Percentiles rank a stretch among this genome's conserved stretches.
Conservation (phyloP, 2,888 invertebrate species). For the Palloptera scutellata region DNA sequence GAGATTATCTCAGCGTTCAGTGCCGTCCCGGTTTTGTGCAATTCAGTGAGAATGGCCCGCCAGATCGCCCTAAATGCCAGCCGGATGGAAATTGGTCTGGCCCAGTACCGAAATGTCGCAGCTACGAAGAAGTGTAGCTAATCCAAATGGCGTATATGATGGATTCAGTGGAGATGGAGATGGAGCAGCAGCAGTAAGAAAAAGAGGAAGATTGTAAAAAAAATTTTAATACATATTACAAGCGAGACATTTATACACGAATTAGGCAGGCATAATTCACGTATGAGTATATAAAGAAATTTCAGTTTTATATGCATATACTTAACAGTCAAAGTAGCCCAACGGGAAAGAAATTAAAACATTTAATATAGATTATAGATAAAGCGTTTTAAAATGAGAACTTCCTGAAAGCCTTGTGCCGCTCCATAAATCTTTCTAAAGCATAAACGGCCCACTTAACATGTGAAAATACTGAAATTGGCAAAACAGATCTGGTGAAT, state of each 20-base stretch:
- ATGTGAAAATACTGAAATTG: too few species aligned
- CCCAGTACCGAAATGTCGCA: constrained; percentile 73
- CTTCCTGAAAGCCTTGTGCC: too few species aligned
- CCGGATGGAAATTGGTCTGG: constrained; percentile 76
- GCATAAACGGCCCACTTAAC: too few species aligned
- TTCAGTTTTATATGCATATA: neutral
- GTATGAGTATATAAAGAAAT: neutral
- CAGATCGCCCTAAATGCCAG: constrained; percentile 71
- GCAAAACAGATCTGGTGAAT: too few species aligned
- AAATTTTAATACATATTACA: neutral
- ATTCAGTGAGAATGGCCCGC: constrained; percentile 65
- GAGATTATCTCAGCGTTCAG: constrained; percentile 74
- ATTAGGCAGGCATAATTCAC: neutral
- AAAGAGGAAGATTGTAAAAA: neutral
- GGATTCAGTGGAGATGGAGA: constrained; percentile 19
- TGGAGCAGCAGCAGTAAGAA: constrained; percentile 3
- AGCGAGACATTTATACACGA: neutral
- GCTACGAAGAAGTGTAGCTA: constrained; percentile 70
- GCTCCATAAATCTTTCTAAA: too few species aligned
- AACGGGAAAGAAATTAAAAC: neutral
- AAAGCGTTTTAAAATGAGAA: too few species aligned
- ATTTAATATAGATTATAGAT: too few species aligned
- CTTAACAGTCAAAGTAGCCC: neutral
- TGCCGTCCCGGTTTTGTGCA: constrained; percentile 74
- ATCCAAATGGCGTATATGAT: constrained; percentile 35